Conservation (phyloP, 2,113 vertebrate species). For the Bubalus kerabau region DNA sequence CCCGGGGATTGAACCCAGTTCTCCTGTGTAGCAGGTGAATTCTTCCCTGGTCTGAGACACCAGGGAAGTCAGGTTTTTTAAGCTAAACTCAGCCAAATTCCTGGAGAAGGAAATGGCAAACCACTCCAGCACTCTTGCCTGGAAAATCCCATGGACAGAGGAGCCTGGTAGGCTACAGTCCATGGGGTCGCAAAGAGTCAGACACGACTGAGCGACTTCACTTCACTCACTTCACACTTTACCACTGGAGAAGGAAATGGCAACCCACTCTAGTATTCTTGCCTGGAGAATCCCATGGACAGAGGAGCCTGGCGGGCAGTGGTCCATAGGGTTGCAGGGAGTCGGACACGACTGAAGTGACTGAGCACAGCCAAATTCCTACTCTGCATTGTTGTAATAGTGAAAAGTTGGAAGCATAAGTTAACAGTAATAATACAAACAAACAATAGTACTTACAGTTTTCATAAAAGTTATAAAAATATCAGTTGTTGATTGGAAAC, state of each 20-base stretch:
- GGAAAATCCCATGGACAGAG: too few relatives aligned
- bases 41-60: neutral
- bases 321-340: too few relatives aligned
- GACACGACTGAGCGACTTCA: too few relatives aligned
- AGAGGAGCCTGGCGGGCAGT: too few relatives aligned
- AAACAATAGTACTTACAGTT: neutral
- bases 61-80: neutral
- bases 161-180: too few relatives aligned
- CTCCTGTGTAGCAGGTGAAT: neutral
- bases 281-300: too few relatives aligned
- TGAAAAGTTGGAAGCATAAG: neutral
- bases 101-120: neutral
- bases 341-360: too few relatives aligned
- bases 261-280: too few relatives aligned
- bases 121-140: too few relatives aligned
- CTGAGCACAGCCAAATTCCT: neutral
- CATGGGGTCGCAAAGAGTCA: too few relatives aligned
- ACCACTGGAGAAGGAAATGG: too few relatives aligned
- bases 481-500: neutral
- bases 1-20: neutral
- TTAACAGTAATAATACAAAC: neutral
- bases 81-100: neutral
- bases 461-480: neutral
- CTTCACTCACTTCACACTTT: too few relatives aligned
- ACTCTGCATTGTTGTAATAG: neutral